These are phyloP conservation scores for Anagyrus pseudococci DNA, from an alignment of 2,888 invertebrate species.

Conservation along the genomic window DNA sequence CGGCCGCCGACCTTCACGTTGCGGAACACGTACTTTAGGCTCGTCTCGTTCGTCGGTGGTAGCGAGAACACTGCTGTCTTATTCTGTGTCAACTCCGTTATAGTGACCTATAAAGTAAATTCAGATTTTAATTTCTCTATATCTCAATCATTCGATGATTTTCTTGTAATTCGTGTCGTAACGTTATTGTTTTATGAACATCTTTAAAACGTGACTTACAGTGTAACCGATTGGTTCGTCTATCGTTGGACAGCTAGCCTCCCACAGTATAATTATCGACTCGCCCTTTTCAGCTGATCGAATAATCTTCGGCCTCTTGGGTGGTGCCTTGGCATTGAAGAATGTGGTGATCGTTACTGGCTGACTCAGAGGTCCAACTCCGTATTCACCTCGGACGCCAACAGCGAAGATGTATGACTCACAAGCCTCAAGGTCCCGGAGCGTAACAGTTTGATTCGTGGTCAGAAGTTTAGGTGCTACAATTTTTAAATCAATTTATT, in stretches of 20 bases:
- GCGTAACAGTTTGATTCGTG: slow-evolving; percentile 64
- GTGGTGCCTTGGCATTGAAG: slow-evolving; percentile 71
- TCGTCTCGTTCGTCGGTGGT: slow-evolving; percentile 62
- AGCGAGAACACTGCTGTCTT: slow-evolving; percentile 63
- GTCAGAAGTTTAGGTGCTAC: slow-evolving; percentile 64
- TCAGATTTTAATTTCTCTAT: no score
- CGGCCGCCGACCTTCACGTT: slow-evolving; percentile 66
- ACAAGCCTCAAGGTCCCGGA: slow-evolving; percentile 74
- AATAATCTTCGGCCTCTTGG: slow-evolving; percentile 69
- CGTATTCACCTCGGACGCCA: slow-evolving; percentile 70
- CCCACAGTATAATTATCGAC: slow-evolving; percentile 73
- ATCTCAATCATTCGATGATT: neutral
- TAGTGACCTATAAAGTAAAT: slow-evolving; percentile 61
- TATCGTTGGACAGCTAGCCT: slow-evolving; percentile 71
- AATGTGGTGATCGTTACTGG: slow-evolving; percentile 67
- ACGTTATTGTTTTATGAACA: neutral
- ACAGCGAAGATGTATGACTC: slow-evolving; percentile 77
- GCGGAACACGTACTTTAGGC: slow-evolving; percentile 65
- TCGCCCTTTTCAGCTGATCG: slow-evolving; percentile 53
- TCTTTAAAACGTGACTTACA: slow-evolving; percentile 61
- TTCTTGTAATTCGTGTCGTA: neutral
- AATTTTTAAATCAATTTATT: slow-evolving; percentile 7
- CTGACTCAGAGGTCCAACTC: slow-evolving; percentile 70
- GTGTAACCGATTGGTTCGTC: slow-evolving; percentile 66
- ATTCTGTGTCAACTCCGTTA: slow-evolving; percentile 63